These are phyloP conservation scores for Cabera pusaria DNA, from an alignment of 2,888 invertebrate genomes.

Conservation along the genomic window DNA sequence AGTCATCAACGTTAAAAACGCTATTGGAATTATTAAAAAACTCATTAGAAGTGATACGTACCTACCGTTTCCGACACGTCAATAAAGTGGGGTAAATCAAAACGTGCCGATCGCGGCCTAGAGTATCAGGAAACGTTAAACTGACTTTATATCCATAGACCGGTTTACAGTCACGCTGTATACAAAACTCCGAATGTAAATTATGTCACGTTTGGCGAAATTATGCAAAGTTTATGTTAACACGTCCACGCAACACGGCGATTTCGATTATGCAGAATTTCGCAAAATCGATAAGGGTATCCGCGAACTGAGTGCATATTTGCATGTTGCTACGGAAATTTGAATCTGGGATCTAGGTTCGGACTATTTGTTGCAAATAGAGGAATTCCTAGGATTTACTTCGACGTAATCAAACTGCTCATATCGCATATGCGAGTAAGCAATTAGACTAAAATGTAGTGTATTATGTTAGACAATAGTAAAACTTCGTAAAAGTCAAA, in stretches of 20 bases:
- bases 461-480: no score
- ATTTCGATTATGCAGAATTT: slow-evolving; percentile 41
- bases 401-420: not conserved
- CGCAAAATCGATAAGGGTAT: slow-evolving; percentile 36
- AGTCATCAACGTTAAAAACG: no score
- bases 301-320: slow-evolving; percentile 32
- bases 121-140: slow-evolving; percentile 18
- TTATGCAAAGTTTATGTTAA: slow-evolving; percentile 42
- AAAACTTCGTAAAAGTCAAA: no score
- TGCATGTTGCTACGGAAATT: slow-evolving; percentile 29
- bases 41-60: no score
- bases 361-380: slow-evolving; percentile 39
- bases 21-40: no score
- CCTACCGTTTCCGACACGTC: not conserved
- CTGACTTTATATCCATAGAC: slow-evolving; percentile 1
- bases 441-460: not conserved
- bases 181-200: slow-evolving; percentile 31
- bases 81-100: slow-evolving; percentile 1
- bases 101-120: slow-evolving; percentile 12
- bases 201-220: slow-evolving; percentile 42
- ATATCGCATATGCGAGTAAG: not conserved
- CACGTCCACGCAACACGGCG: slow-evolving; percentile 37
- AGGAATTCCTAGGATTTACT: slow-evolving; percentile 38
- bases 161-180: slow-evolving; percentile 8
- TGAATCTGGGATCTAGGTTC: slow-evolving; percentile 28